Base-by-base conservation (phyloP, 2,888 invertebrate genomes). In the Ophion ellenae region DNA sequence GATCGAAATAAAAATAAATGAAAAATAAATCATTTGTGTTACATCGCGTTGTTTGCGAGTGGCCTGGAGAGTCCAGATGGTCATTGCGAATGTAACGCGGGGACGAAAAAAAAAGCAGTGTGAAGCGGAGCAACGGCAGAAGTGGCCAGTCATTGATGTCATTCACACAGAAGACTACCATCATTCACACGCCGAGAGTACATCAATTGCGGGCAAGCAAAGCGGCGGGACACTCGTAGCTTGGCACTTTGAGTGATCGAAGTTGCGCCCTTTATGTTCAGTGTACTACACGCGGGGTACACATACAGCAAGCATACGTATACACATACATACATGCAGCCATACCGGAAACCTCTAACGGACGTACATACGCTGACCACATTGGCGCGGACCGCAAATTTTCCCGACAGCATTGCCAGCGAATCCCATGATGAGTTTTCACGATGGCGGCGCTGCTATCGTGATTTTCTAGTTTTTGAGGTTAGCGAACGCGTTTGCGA, bases 281-380 rank as follows among this genome's bases (percentile, higher is more conserved):
- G 11, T 32, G 7, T 53, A 32, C 28, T 17, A 53, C 28, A 28
- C 70, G n/a, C 69, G 24, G 20, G 45, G n/a, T 11, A 69, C 11
- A 47, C 4, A 59, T 36, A 73, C 6, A 3, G 67, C 57, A 20
- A 66, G 82, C 28, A 73, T 36, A 32, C n/a, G 36, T 28, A 28
- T 53, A 53, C 28, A 32, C 47, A 20, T 70, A 53, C 40, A 61
- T 53, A 47, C 28, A n/a, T 40, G 69, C 36, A 66, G 57, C 81
- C 70, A 70, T 84, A 87, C 79, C 87, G 88, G 88, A 87, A 88
- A 84, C 85, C 79, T 85, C 83, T 76, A 84, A 83, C 84, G 83
- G 87, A 79, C 86, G 87, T 78, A 71, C 77, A 70, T 57, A 76
- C 28, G n/a, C 32, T 47, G 32, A 17, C 11, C 17, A 47, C 87